Base-by-base conservation (phyloP, 2,888 invertebrate genomes). In the Brachyptera risi region DNA sequence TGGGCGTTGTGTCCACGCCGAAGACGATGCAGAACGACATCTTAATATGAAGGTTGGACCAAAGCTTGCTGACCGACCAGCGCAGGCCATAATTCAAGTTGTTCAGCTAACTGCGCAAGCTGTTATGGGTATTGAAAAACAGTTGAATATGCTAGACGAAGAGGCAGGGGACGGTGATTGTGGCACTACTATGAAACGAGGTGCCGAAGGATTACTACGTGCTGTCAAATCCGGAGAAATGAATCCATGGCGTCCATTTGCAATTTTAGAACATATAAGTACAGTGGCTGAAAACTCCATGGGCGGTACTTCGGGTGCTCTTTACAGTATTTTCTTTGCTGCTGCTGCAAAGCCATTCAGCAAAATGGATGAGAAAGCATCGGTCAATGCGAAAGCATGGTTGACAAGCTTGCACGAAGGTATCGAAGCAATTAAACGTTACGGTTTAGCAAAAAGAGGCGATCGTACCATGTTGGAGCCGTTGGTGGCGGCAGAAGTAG, bases 301-400 rank as follows among this genome's bases (percentile, higher is more conserved):
- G 83, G 90, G 89, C 0, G 91, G 92, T 0, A 85, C 87, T 0
- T 84, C 88, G 0, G 92, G 91, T 0, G 90, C 87, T 1, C 78
- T 92, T 47, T 92, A 91, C 76, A 84, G 88, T 63, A 76, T 92
- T 64, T 82, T 90, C 62, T 81, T 92, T 63, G 82, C 88, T 2
- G 83, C 85, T 0, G 84, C 83, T 0, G 81, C 83, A 0, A 59
- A 60, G 47, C 57, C 58, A 47, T 59, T 40, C 47, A 23, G 23
- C 11, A 38, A 19, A 7, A 9, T 49, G 31, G 15, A 3, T 5
- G 63, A 60, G 17, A 19, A 42, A 11, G 27, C 1, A 3, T 2
- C 15, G 13, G 26, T 40, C 37, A 31, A 49, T 15, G 56, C 44
- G 1, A 17, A 13, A 15, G 21, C 27, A 0, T 87, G 86, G 86